Base-by-base conservation (phyloP, 1,140 invertebrate genomes). In the Pseudachorutes palmiensis region DNA sequence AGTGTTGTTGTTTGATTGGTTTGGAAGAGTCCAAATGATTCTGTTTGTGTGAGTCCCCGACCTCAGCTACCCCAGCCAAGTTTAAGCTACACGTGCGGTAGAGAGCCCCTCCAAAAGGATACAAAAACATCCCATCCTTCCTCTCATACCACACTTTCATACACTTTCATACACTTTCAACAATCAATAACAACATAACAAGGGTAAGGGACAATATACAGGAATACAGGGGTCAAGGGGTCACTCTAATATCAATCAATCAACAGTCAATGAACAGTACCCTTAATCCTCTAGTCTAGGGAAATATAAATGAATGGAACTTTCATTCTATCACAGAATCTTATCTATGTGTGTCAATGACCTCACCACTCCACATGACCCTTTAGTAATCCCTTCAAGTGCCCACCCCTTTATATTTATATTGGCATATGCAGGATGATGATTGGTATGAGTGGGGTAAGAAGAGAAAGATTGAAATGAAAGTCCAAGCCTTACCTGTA, bases 61-160 rank as follows among this genome's bases (percentile, higher is more conserved):
- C 71, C 71, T 72, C 68, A 68, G 65, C 67, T 72, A 72, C 68
- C 66, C 65, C 61, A 68, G 48, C 67, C 66, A 70, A 70, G 62
- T 68, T 70, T 72, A 70, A 65, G 67, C 66, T 72, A 70, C 71
- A 72, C 71, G 71, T 72, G 71, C 71, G 68, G 71, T 28, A 16
- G 36, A 48, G 68, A 41, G 71, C 71, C 71, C 71, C 71, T 31
- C 33, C 60, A 28, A 12, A 32, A 68, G 71, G 55, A 72, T 70
- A 28, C 33, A 33, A 22, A 14, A 31, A 32, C 48, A 16, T 64
- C 61, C 63, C 68, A 69, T 65, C 69, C 67, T 67, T 65, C 71
- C 71, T 72, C 70, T 70, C 71, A 65, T 68, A 72, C 70, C 69
- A 63, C 67, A 69, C 67, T 64, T 63, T 68, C 60, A 24, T 60